These are phyloP conservation scores for Caiman crocodilus DNA, from an alignment of 2,797 vertebrate genomes.

Conservation along the genomic window DNA sequence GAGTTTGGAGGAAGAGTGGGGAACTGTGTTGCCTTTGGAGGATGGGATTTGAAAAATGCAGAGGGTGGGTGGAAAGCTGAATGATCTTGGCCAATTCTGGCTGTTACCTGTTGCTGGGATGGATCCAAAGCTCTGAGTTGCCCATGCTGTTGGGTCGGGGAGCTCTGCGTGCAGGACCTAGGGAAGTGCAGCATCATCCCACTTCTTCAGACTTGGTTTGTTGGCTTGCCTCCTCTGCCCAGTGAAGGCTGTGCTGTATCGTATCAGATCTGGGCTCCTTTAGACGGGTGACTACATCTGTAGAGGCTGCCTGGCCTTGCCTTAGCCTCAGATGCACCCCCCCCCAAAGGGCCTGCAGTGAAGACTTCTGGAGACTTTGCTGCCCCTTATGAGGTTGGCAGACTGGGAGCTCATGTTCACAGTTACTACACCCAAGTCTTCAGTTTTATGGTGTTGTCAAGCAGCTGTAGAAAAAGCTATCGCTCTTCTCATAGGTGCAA, in stretches of 20 bases:
- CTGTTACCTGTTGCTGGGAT: not conserved
- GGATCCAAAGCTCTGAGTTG: not conserved
- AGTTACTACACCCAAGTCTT: not conserved
- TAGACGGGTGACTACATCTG: not conserved
- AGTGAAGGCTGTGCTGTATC: not conserved
- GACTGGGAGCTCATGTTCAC: not conserved
- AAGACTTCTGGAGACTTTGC: not conserved
- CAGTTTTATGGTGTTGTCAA: not conserved
- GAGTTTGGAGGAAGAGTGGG: not conserved
- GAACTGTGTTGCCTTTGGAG: not conserved
- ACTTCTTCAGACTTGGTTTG: not conserved
- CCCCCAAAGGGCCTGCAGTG: no score
- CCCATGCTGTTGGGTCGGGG: no score
- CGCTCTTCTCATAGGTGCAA: not conserved
- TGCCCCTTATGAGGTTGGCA: not conserved
- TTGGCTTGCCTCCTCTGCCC: not conserved
- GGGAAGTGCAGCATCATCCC: not conserved
- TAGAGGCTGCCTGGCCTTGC: not conserved
- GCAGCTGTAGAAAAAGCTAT: not conserved
- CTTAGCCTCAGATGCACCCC: no score
- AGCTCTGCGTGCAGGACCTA: not conserved
- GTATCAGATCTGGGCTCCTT: not conserved
- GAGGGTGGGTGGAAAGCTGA: not conserved
- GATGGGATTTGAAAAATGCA: not conserved
- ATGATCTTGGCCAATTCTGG: not conserved